These are phyloP conservation scores for Drosophila burlai DNA, from an alignment of 1,140 invertebrate genomes.

Conservation along the genomic window DNA sequence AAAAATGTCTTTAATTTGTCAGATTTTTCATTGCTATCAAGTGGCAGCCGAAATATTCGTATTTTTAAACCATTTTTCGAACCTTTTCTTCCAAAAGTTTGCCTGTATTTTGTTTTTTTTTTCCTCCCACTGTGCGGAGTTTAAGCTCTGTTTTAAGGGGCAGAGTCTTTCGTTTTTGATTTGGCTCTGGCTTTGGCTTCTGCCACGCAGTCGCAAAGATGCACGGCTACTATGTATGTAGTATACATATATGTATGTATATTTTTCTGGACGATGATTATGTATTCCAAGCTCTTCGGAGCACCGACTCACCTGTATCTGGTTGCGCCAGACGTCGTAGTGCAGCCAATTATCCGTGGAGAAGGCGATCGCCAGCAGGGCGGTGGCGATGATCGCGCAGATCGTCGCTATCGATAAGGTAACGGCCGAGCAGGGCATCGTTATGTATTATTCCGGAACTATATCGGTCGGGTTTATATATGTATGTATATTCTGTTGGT, in stretches of 20 bases:
- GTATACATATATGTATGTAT: background rate
- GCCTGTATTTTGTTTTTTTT: background rate
- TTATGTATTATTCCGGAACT: conserved; percentile 82
- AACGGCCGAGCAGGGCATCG: conserved; percentile 96
- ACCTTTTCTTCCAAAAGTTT: background rate
- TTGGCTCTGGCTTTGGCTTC: conserved; percentile 40
- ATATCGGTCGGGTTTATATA: conserved; percentile 8
- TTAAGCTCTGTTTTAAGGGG: conserved; percentile 24
- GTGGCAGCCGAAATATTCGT: no score
- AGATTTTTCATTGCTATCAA: no score
- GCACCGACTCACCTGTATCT: conserved; percentile 91
- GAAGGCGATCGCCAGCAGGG: conserved; percentile 95
- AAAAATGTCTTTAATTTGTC: no score
- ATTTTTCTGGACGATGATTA: conserved; percentile 24
- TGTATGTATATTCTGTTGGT: background rate
- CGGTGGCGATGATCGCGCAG: conserved; percentile 95
- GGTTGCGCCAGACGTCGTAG: conserved; percentile 94
- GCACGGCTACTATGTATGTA: conserved; percentile 4
- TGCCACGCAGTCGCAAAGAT: conserved; percentile 46
- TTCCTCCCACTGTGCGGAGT: conserved; percentile 24
- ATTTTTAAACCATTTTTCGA: background rate
- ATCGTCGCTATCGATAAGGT: conserved; percentile 97
- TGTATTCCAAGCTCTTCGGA: conserved; percentile 21
- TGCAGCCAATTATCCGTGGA: conserved; percentile 98
- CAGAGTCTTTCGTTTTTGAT: conserved; percentile 34